phyloP scores from a whole-genome alignment of 2,113 vertebrate species.

The Calidris pygmaea region DNA sequence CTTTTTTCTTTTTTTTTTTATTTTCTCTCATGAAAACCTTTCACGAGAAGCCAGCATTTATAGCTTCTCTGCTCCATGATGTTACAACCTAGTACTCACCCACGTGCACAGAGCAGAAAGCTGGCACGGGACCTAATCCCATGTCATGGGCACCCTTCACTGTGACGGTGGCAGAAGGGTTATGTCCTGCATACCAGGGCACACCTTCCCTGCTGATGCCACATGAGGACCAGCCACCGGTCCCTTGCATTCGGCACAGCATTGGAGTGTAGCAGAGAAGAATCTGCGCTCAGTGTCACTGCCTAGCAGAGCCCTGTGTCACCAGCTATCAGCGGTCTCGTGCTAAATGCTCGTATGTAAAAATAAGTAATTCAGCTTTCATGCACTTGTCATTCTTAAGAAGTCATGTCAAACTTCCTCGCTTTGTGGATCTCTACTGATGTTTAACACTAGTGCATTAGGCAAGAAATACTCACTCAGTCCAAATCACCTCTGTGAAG shows the following conservation, averaged over 20 bases:
- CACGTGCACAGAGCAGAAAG: not conserved
- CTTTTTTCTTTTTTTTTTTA: not conserved
- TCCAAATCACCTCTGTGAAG: not conserved
- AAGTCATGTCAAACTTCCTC: accelerated
- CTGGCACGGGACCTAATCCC: not conserved
- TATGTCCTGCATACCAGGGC: not conserved
- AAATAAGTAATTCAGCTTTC: not conserved
- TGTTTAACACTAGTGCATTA: not conserved
- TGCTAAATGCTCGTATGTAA: not conserved
- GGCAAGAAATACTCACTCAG: not conserved
- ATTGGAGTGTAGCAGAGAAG: not conserved
- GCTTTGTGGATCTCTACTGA: not conserved
- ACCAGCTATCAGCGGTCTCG: not conserved
- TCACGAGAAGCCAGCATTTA: not conserved
- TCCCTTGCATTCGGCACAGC: not conserved
- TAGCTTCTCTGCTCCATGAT: not conserved
- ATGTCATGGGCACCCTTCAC: not conserved
- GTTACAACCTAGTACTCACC: not conserved
- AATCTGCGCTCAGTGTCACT: accelerated
- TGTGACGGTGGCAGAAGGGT: not conserved
- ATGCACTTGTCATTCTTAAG: not conserved
- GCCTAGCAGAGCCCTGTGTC: not conserved
- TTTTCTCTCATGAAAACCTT: not conserved
- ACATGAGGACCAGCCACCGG: not conserved
- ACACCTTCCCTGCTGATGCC: not conserved